phyloP scores from a whole-genome alignment of 2,888 invertebrate genomes.

The Drosophila buzzatii region DNA sequence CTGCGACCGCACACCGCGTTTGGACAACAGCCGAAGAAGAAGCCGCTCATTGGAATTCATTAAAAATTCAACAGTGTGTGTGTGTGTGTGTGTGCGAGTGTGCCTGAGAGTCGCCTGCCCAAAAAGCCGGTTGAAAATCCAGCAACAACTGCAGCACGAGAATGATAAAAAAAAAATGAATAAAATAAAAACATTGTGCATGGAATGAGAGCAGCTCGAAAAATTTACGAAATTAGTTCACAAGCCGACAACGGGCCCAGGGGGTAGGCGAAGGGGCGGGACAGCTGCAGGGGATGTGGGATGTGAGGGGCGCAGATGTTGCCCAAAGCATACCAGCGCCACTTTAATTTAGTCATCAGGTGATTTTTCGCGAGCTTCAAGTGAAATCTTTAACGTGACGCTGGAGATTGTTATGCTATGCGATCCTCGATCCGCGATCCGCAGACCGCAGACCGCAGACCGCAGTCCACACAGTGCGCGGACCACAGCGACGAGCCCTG shows the following conservation, averaged over 20 bases:
- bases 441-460: conserved; percentile 11
- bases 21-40: conserved; percentile 68
- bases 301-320: conserved; percentile 35
- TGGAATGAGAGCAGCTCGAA: conserved; percentile 83
- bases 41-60: conserved; percentile 82
- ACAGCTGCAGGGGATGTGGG: not conserved
- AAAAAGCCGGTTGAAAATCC: conserved; percentile 79
- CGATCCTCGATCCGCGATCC: conserved; percentile 41
- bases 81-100: conserved; percentile 28
- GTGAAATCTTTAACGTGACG: conserved; percentile 83
- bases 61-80: conserved; percentile 80
- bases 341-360: conserved; percentile 84
- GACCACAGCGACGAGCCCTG: conserved; percentile 19
- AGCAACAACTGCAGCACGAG: conserved; percentile 49
- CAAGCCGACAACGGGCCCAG: conserved; percentile 62
- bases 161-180: conserved; percentile 18
- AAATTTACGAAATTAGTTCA: conserved; percentile 84
- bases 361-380: conserved; percentile 83
- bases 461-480: not conserved
- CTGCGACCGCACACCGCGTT: conserved; percentile 82
- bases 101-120: conserved; percentile 73
- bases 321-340: conserved; percentile 80
- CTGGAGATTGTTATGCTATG: conserved; percentile 81
- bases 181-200: conserved; percentile 64
- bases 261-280: not conserved